Base-by-base conservation (phyloP, 2,888 invertebrate species). In the Diarsia dahlii region DNA sequence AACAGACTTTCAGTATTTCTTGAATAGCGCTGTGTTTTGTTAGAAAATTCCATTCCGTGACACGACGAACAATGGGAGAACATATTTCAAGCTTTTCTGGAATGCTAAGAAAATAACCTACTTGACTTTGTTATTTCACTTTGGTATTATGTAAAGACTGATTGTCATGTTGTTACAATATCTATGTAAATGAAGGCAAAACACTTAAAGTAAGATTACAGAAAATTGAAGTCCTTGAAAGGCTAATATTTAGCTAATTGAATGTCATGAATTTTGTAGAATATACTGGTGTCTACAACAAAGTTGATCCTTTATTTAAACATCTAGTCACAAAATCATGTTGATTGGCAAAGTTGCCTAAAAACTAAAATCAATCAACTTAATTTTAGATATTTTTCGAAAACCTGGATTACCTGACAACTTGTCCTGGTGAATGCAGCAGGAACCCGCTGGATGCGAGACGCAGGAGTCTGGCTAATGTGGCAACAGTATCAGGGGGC, bases 31-130 rank as follows among this genome's bases (percentile, higher is more conserved):
- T 65, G 48, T 73, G 71, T 69, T 76, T 86, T 79, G 81, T 81
- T 77, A 71, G 62, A 75, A 75, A 79, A 79, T 86, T 79, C 71
- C 71, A 77, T 86, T 86, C 60, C 75, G 28, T 79, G 76, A 79
- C 69, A 71, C 67, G 13, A 71, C 71, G 50, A 80, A 78, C 74
- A 82, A 79, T 82, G 76, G 76, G 77, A 62, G 66, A 69, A 76
- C 60, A 85, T 81, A 74, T 78, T 82, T 75, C 67, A 66, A 82
- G 78, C 72, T 76, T 72, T 82, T 69, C 56, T 66, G 67, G 74
- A 76, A 79, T 78, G 60, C 56, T 71, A 60, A 68, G 70, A 58
- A 81, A 74, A 73, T 65, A 77, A 74, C 71, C 77, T 66, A 71
- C 71, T 76, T 72, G 71, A 54, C 23, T 54, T 84, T 70, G 66